Evolutionary conservation across 1,140 invertebrate species (phyloP).

Genomic region (Pogonus chalceus): DNA sequence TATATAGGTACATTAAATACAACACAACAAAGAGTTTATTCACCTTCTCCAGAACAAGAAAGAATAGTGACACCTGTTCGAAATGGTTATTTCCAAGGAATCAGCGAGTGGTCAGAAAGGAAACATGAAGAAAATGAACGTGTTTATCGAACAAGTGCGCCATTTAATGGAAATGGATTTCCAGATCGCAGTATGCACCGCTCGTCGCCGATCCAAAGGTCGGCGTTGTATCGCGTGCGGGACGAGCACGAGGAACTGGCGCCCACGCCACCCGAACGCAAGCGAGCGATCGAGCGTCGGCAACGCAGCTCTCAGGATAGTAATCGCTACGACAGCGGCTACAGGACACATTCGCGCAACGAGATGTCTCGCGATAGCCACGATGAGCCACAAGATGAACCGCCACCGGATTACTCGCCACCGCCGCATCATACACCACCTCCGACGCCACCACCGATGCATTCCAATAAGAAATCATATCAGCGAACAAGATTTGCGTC

Average conservation of each 20-base stretch:
- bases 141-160: conserved; percentile 29
- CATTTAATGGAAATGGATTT: not conserved
- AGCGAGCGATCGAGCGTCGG: conserved; percentile 38
- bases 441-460: conserved; percentile 32
- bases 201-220: not conserved
- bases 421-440: conserved; percentile 40
- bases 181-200: not conserved
- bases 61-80: conserved; percentile 22
- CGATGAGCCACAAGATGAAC: conserved; percentile 41
- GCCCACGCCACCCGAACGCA: conserved; percentile 49
- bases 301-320: conserved; percentile 39
- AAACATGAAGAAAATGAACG: conserved; percentile 30
- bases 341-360: conserved; percentile 40
- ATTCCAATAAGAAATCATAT: conserved; percentile 46
- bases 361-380: conserved; percentile 39
- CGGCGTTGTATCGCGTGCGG: not conserved
- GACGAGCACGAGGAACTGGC: conserved; percentile 18
- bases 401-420: conserved; percentile 59
- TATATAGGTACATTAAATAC: conserved; percentile 33
- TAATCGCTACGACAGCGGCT: conserved; percentile 39
- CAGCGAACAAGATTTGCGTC: conserved; percentile 56
- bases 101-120: conserved; percentile 67
- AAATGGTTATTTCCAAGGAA: conserved; percentile 34
- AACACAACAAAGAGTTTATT: conserved; percentile 37
- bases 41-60: conserved; percentile 35